Base-by-base conservation (phyloP, 2,797 vertebrate genomes). In the Mormyrus hasselquistii region DNA sequence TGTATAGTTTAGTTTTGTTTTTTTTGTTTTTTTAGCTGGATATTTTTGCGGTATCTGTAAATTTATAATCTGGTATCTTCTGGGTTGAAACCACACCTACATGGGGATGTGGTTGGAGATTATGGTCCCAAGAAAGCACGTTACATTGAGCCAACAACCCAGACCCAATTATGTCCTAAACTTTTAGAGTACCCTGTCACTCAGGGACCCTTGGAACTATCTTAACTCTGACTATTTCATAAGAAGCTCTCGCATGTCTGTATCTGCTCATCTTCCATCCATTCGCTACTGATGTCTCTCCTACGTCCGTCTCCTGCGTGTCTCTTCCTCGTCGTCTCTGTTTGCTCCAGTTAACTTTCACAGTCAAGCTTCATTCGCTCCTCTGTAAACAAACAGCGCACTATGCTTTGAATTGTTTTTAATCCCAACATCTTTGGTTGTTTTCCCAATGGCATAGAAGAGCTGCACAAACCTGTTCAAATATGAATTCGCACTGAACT, bases 321-420 rank as follows among this genome's bases (percentile, higher is more conserved):
- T 85, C 49, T 34, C n/a, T 52, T 4, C 83, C 14, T 50, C 1
- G 1, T 73, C 76, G 9, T 79, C 14, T 44, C 41, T 22, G 76
- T 82, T 82, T 85, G 2, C 83, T 85, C 83, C n/a, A 22, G 49
- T 52, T 85, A 53, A 34, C 83, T 85, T 85, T 52, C 7, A 85
- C 3, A 47, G 6, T 50, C n/a, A 14, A 25, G 83, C n/a, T 52
- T 52, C 12, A 16, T 47, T 52, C 9, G 2, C 22, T 14, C 9
- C 49, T 52, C n/a, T 52, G 83, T 16, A 50, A 85, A 52, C 83
- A 29, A 85, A 47, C 7, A 9, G 16, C 6, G 4, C 19, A n/a
- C 76, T 82, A 1, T 16, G 69, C 34, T 38, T 76, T 19, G 4
- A 38, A 65, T 65, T 4, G 62, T 10, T 12, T 38, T 76, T 76